Conservation (phyloP, 2,113 vertebrate genomes). For the Sebastes schlegelii region DNA sequence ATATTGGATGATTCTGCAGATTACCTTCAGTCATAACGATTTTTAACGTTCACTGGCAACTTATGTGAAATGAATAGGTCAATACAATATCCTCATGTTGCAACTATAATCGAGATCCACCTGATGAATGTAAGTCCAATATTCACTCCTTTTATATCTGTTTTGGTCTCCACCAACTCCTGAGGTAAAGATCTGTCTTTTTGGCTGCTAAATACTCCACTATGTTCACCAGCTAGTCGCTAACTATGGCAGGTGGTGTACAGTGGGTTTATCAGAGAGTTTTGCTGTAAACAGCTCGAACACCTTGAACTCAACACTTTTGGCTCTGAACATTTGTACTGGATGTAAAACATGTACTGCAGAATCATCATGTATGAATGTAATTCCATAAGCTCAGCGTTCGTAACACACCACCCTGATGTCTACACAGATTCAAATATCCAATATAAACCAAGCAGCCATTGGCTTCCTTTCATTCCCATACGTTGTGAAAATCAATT, state of each 20-base stretch:
- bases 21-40: neutral
- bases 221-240: no score
- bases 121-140: neutral
- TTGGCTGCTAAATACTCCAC: no score
- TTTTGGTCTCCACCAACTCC: no score
- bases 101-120: neutral
- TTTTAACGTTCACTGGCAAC: neutral
- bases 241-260: no score
- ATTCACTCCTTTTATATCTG: neutral
- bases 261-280: neutral
- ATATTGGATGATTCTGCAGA: constrained; percentile 3
- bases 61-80: neutral
- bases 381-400: neutral
- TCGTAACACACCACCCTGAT: neutral
- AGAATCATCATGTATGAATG: no score
- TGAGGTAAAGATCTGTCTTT: no score
- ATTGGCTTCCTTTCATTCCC: constrained; percentile 30
- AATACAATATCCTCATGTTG: neutral
- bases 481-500: constrained; percentile 2
- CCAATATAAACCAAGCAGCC: neutral
- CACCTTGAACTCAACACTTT: no score
- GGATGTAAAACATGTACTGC: neutral
- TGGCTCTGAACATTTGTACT: neutral
- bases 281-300: no score
- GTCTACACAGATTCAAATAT: neutral